These are phyloP conservation scores for Aplocera efformata DNA, from an alignment of 2,888 invertebrate species.

Conservation along the genomic window DNA sequence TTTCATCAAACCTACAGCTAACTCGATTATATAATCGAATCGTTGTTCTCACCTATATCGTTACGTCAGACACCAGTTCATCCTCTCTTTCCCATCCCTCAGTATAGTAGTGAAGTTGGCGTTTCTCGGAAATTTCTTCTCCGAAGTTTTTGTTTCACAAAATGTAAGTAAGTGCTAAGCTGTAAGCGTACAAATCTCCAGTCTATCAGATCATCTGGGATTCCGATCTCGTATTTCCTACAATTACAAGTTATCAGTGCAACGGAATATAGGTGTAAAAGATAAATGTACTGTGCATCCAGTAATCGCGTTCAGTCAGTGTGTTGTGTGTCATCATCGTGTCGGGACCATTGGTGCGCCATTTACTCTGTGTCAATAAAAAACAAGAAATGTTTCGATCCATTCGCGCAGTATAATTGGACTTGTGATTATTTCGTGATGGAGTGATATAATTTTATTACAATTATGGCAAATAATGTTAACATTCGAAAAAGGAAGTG, in stretches of 20 bases:
- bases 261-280: constrained; percentile 38
- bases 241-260: constrained; percentile 32
- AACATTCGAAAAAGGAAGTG: constrained; percentile 53
- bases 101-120: constrained; percentile 60
- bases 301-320: constrained; percentile 51
- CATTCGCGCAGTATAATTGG: constrained; percentile 44
- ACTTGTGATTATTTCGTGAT: constrained; percentile 55
- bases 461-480: constrained; percentile 58
- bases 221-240: constrained; percentile 33
- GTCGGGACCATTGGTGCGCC: constrained; percentile 65
- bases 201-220: constrained; percentile 37
- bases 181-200: constrained; percentile 50
- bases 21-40: no score
- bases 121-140: constrained; percentile 57
- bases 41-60: no score
- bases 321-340: constrained; percentile 74
- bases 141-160: constrained; percentile 61
- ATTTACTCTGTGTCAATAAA: constrained; percentile 57
- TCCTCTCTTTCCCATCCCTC: constrained; percentile 2
- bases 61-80: no score
- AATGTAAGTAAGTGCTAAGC: constrained; percentile 66
- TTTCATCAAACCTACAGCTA: no score
- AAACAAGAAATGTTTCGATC: constrained; percentile 62
- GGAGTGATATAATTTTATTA: constrained; percentile 50
- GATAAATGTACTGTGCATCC: constrained; percentile 47